phyloP scores from a whole-genome alignment of 2,113 vertebrate species.

The Spermophilus dauricus region DNA sequence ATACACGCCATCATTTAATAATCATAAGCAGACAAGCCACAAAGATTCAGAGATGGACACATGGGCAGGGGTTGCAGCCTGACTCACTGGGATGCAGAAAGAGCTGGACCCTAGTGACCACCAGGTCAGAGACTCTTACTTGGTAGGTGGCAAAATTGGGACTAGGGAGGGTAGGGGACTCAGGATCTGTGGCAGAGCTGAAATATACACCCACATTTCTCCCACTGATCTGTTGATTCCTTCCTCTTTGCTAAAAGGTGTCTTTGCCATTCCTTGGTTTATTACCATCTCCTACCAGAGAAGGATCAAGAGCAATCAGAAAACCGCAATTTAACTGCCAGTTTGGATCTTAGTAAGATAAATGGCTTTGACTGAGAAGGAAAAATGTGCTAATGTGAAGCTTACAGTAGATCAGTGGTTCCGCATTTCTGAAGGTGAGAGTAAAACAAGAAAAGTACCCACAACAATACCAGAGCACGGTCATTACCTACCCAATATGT shows the following conservation, averaged over 20 bases:
- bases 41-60: background rate
- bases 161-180: background rate
- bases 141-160: background rate
- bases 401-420: background rate
- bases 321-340: background rate
- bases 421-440: background rate
- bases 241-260: background rate
- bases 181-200: background rate
- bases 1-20: background rate
- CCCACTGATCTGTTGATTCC: background rate
- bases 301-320: background rate
- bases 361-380: background rate
- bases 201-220: background rate
- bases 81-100: background rate
- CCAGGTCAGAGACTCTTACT: background rate
- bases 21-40: background rate
- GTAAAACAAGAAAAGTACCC: background rate
- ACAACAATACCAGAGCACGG: too few relatives aligned
- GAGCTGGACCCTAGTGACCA: too few relatives aligned
- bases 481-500: background rate
- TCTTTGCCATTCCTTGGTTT: background rate
- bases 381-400: background rate
- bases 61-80: background rate
- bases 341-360: conserved; percentile 8
- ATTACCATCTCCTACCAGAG: background rate